These are phyloP conservation scores for Marasmarcha lunaedactyla DNA, from an alignment of 2,888 invertebrate genomes.

Conservation along the genomic window DNA sequence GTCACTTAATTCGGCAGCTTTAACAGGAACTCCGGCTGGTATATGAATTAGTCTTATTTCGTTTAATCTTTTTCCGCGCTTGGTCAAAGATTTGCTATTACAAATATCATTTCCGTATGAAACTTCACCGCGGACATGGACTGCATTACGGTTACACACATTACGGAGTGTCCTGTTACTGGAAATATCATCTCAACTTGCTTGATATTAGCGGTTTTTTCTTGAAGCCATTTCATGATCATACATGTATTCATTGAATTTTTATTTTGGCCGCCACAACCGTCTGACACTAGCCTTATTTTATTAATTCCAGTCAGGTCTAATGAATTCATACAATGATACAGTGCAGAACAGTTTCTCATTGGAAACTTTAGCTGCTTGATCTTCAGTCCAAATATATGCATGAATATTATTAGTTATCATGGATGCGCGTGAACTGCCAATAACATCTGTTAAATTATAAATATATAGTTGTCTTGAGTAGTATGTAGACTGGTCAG, in stretches of 20 bases:
- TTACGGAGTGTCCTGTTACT: background rate
- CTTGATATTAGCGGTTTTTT: too few species aligned
- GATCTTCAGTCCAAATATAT: slow-evolving; percentile 3
- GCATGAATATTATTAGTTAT: background rate
- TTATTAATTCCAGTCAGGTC: background rate
- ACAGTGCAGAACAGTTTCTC: background rate
- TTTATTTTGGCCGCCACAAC: too few species aligned
- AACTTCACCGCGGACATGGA: too few species aligned
- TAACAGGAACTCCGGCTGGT: too few species aligned
- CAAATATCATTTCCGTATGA: too few species aligned
- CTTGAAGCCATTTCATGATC: too few species aligned
- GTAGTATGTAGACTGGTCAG: slow-evolving; percentile 7
- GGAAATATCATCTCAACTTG: background rate
- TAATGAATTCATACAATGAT: too few species aligned
- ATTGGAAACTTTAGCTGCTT: background rate
- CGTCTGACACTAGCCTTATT: background rate
- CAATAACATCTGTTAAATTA: slow-evolving; percentile 5
- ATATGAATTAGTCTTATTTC: too few species aligned
- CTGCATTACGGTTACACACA: too few species aligned
- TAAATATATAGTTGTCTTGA: slow-evolving; percentile 6
- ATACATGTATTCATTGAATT: background rate
- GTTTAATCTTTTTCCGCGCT: too few species aligned
- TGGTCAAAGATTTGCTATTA: too few species aligned
- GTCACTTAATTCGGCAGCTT: too few species aligned
- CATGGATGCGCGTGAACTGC: background rate